Conservation (phyloP, 2,888 invertebrate genomes). For the Prosopocoilus inquinatus region DNA sequence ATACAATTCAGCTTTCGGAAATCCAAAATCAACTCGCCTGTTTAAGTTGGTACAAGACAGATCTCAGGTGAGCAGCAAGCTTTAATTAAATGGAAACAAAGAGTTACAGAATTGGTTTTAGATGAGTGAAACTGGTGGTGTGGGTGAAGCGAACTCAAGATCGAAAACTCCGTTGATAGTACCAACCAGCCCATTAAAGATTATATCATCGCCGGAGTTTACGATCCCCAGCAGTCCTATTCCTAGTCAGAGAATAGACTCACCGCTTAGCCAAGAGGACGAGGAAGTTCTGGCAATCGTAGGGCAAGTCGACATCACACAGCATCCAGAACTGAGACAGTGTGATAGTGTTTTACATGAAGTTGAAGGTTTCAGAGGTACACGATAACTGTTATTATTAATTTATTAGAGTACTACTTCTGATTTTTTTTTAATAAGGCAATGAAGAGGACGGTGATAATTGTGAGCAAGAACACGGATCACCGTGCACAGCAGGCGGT, state of each 20-base stretch:
- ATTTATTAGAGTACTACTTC: not conserved
- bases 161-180: conserved; percentile 28
- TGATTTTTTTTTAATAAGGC: conserved; percentile 22
- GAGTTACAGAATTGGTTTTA: not conserved
- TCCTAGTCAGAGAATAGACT: conserved; percentile 43
- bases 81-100: not conserved
- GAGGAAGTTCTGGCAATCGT: conserved; percentile 59
- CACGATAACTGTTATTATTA: no score
- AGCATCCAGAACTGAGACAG: conserved; percentile 35
- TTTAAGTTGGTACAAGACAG: conserved; percentile 55
- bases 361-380: conserved; percentile 27
- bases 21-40: conserved; percentile 43
- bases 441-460: conserved; percentile 42
- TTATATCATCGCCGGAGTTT: conserved; percentile 40
- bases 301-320: conserved; percentile 39
- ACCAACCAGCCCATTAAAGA: conserved; percentile 43
- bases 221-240: conserved; percentile 43
- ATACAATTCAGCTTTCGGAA: conserved; percentile 33
- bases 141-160: conserved; percentile 42
- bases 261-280: conserved; percentile 51
- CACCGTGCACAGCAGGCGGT: conserved; percentile 59
- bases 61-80: conserved; percentile 44
- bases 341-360: conserved; percentile 51
- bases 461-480: conserved; percentile 53
- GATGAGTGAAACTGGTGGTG: conserved; percentile 9